A percentile compares a stretch with the other conserved stretches of the same genome.
phyloP scores from a whole-genome alignment of 1,140 invertebrate species.

The Scaptomyza pallida region DNA sequence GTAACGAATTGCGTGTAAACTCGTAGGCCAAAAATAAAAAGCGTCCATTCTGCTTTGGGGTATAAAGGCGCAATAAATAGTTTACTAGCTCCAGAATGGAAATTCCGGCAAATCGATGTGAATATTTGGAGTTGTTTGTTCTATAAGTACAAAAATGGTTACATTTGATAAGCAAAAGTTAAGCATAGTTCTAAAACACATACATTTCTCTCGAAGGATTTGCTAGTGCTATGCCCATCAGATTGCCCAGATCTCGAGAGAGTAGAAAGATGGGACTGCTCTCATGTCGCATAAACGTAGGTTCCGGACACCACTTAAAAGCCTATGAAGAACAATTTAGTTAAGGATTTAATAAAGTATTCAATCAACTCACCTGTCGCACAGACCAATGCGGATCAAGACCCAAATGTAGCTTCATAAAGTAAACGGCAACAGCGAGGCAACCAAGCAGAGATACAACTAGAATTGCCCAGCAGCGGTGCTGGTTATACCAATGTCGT shows the following conservation, averaged over 20 bases:
- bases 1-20: constrained; percentile 52
- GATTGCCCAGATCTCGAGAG: constrained; percentile 65
- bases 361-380: constrained; percentile 54
- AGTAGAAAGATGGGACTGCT: constrained; percentile 64
- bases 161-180: background rate
- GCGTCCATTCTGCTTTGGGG: constrained; percentile 59
- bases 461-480: constrained; percentile 5
- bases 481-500: constrained; percentile 12
- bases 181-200: background rate
- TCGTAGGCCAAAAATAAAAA: constrained; percentile 63
- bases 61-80: constrained; percentile 40
- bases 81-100: constrained; percentile 47
- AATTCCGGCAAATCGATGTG: constrained; percentile 43
- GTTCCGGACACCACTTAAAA: constrained; percentile 78
- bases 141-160: background rate
- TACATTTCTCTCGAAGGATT: constrained; percentile 56
- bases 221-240: constrained; percentile 70
- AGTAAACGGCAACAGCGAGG: constrained; percentile 54
- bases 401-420: constrained; percentile 52
- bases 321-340: constrained; percentile 40
- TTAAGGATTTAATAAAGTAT: background rate
- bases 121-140: background rate
- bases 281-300: constrained; percentile 69
- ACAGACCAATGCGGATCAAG: constrained; percentile 79
- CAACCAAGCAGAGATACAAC: constrained; percentile 34